Conservation (phyloP, 2,797 vertebrate species). For the Xiphophorus birchmanni region DNA sequence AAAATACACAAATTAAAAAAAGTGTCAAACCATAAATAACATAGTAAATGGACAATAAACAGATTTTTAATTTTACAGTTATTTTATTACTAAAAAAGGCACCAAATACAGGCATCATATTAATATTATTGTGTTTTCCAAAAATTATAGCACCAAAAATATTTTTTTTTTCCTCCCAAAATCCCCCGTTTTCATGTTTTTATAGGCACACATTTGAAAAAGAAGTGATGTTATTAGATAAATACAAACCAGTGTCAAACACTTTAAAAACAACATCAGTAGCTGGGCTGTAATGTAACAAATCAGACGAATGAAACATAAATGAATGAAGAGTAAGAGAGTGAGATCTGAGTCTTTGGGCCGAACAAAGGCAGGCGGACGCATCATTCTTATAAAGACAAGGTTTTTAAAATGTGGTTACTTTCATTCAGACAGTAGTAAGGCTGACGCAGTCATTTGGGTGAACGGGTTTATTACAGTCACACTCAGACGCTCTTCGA, state of each 20-base stretch:
- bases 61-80: constrained; percentile 23
- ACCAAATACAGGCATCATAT: constrained; percentile 80
- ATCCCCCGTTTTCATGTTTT: constrained; percentile 41
- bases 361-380: constrained; percentile 53
- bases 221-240: constrained; percentile 23
- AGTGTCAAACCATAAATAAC: too few species aligned
- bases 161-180: constrained; percentile 52
- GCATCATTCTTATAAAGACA: constrained; percentile 48
- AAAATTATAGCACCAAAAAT: constrained; percentile 81
- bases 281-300: constrained; percentile 7
- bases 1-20: too few species aligned
- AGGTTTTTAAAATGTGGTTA: constrained; percentile 20
- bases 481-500: constrained; percentile 35
- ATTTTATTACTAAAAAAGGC: constrained; percentile 85
- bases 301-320: constrained; percentile 57
- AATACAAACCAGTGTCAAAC: constrained; percentile 54
- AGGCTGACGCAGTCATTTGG: constrained; percentile 49
- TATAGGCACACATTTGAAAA: constrained; percentile 74
- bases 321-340: constrained; percentile 8
- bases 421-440: constrained; percentile 35
- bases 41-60: not conserved
- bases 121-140: constrained; percentile 52
- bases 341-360: constrained; percentile 57
- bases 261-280: constrained; percentile 33
- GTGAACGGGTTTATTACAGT: constrained; percentile 37